Evolutionary conservation across 2,888 invertebrate species (phyloP).

Genomic region (Margaritifera margaritifera): DNA sequence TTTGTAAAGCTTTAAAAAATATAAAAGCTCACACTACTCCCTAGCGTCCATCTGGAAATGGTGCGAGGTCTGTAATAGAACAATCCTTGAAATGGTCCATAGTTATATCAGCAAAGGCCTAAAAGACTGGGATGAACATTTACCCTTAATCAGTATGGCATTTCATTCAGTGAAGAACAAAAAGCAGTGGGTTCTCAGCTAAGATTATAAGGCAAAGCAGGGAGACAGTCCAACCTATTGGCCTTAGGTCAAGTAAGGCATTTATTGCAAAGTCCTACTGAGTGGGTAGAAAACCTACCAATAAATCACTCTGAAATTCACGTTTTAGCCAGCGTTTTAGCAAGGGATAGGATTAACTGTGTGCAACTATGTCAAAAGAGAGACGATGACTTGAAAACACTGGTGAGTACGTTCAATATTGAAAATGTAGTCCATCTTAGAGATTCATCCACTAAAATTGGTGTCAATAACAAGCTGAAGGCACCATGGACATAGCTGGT

Average conservation of each 20-base stretch:
- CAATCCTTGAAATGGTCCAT: constrained; percentile 3
- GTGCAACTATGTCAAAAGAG: too few relatives aligned
- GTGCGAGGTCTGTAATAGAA: constrained; percentile 8
- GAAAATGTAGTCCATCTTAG: not conserved
- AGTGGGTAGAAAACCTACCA: too few relatives aligned
- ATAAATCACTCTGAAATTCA: too few relatives aligned
- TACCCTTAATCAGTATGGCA: constrained; percentile 1
- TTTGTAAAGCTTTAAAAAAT: constrained; percentile 18
- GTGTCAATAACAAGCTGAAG: too few relatives aligned
- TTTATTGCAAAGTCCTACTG: too few relatives aligned
- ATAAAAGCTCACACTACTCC: constrained; percentile 19
- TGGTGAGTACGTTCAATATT: not conserved
- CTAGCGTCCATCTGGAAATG: constrained; percentile 17
- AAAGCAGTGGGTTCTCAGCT: too few relatives aligned
- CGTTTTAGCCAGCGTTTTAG: too few relatives aligned
- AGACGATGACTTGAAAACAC: too few relatives aligned
- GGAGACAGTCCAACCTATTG: constrained; percentile 3
- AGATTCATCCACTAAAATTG: constrained; percentile 3
- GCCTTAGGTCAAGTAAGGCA: too few relatives aligned
- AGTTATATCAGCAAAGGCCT: constrained; percentile 1
- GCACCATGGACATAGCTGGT: too few relatives aligned
- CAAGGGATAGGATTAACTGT: too few relatives aligned
- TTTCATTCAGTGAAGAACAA: constrained; percentile 4
- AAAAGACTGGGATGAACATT: constrained; percentile 1
- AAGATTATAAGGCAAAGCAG: constrained; percentile 10